These are phyloP conservation scores for Coboldia fuscipes DNA, from an alignment of 1,140 invertebrate species.

Conservation along the genomic window DNA sequence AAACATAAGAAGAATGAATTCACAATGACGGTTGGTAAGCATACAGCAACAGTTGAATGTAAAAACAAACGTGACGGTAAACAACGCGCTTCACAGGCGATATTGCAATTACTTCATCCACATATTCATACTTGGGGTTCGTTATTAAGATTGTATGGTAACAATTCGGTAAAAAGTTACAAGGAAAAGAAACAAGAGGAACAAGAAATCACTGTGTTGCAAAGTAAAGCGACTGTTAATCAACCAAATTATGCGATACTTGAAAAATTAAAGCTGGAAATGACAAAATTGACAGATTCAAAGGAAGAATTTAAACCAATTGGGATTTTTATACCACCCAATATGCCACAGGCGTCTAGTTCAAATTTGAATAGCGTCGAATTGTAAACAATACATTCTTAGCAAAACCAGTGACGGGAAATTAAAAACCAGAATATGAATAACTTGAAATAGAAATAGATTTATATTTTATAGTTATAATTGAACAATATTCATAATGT, in stretches of 20 bases:
- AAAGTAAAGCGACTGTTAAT: constrained; percentile 75
- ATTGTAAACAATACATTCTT: too few species aligned
- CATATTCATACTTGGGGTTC: constrained; percentile 92
- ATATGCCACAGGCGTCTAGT: constrained; percentile 41
- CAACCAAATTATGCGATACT: constrained; percentile 86
- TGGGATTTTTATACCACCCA: constrained; percentile 45
- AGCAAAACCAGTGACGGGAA: too few species aligned
- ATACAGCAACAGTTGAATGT: constrained; percentile 68
- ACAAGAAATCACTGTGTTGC: constrained; percentile 79
- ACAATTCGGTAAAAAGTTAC: constrained; percentile 73
- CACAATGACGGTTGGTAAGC: constrained; percentile 84
- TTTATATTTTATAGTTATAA: too few species aligned
- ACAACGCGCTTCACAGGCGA: constrained; percentile 86
- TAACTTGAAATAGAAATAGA: too few species aligned
- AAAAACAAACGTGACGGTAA: constrained; percentile 97
- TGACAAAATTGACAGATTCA: constrained; percentile 54
- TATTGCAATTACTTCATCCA: constrained; percentile 76
- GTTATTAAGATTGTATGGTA: constrained; percentile 78
- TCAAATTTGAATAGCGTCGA: constrained; percentile 55
- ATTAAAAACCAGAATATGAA: too few species aligned
- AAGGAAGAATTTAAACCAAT: constrained; percentile 45
- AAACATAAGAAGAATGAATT: constrained; percentile 89
- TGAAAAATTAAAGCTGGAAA: constrained; percentile 72
- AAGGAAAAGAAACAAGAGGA: constrained; percentile 90
- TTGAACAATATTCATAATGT: too few species aligned